Percentiles rank a stretch among this genome's conserved stretches.
phyloP scores from a whole-genome alignment of 1,140 invertebrate genomes.

The Formica selysi region DNA sequence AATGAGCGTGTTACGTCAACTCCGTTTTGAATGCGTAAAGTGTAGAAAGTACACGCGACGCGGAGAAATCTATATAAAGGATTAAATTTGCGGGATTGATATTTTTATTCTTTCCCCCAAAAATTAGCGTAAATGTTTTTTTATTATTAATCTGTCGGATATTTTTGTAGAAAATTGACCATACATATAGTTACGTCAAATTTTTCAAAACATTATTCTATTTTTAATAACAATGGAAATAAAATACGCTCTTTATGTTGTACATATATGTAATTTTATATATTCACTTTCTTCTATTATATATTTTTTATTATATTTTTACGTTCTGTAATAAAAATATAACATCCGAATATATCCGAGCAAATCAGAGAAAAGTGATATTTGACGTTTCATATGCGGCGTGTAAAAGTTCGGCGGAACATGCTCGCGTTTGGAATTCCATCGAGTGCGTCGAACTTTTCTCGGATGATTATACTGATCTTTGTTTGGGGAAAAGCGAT shows the following conservation, averaged over 20 bases:
- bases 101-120: background rate
- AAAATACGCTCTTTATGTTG: too few relatives aligned
- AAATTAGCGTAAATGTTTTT: background rate
- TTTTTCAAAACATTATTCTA: background rate
- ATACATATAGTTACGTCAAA: background rate
- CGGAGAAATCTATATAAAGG: background rate
- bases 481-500: constrained; percentile 38
- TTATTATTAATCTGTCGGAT: background rate
- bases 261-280: background rate
- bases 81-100: background rate
- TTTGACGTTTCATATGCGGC: constrained; percentile 18
- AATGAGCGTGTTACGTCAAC: background rate
- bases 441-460: constrained; percentile 56
- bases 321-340: background rate
- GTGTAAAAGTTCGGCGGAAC: constrained; percentile 44
- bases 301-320: background rate
- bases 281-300: background rate
- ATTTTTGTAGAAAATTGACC: background rate
- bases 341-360: background rate
- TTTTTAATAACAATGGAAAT: background rate
- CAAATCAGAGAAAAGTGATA: constrained; percentile 15
- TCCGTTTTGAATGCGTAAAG: background rate
- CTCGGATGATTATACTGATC: background rate
- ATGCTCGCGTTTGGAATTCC: constrained; percentile 56
- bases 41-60: background rate